A percentile compares a stretch with the other conserved stretches of the same genome.
Conservation (phyloP, 2,797 vertebrate genomes). For the Holocentrus rufus region DNA sequence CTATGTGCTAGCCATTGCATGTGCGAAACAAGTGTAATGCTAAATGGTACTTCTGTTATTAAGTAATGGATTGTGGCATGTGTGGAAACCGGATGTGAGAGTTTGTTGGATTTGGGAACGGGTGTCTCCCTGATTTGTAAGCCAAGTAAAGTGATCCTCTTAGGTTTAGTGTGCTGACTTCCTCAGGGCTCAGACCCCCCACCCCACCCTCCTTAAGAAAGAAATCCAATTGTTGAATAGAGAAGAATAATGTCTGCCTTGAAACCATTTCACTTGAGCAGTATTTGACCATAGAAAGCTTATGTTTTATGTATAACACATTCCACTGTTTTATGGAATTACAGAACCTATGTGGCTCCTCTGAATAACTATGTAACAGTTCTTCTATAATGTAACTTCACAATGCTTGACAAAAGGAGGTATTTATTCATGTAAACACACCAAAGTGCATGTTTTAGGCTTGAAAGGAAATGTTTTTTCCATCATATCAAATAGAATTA, state of each 20-base stretch:
- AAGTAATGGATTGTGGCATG: slow-evolving; percentile 47
- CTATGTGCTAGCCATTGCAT: slow-evolving; percentile 32
- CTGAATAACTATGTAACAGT: slow-evolving; percentile 18
- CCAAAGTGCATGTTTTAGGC: slow-evolving; percentile 50
- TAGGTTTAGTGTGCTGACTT: slow-evolving; percentile 60
- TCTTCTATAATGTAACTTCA: slow-evolving; percentile 13
- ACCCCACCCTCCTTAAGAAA: slow-evolving; percentile 61
- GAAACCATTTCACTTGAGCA: slow-evolving; percentile 26
- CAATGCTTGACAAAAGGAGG: slow-evolving; percentile 26
- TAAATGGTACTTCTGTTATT: slow-evolving; percentile 44
- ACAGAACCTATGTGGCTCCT: slow-evolving; percentile 28
- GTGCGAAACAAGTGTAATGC: slow-evolving; percentile 30
- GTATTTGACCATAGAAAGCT: slow-evolving; percentile 40
- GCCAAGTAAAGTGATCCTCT: slow-evolving; percentile 72
- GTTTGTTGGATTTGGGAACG: slow-evolving; percentile 46
- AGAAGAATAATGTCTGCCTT: slow-evolving; percentile 19
- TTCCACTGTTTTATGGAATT: slow-evolving; percentile 56
- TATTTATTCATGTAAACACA: slow-evolving; percentile 55
- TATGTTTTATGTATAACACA: slow-evolving; percentile 58
- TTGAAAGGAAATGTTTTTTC: slow-evolving; percentile 32
- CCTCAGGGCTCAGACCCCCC: slow-evolving; percentile 60
- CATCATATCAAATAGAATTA: slow-evolving; percentile 11
- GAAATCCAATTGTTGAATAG: slow-evolving; percentile 49
- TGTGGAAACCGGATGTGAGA: slow-evolving; percentile 47
- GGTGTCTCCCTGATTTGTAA: slow-evolving; percentile 63